phyloP scores from a whole-genome alignment of 2,888 invertebrate genomes.

The Drosophila differens region DNA sequence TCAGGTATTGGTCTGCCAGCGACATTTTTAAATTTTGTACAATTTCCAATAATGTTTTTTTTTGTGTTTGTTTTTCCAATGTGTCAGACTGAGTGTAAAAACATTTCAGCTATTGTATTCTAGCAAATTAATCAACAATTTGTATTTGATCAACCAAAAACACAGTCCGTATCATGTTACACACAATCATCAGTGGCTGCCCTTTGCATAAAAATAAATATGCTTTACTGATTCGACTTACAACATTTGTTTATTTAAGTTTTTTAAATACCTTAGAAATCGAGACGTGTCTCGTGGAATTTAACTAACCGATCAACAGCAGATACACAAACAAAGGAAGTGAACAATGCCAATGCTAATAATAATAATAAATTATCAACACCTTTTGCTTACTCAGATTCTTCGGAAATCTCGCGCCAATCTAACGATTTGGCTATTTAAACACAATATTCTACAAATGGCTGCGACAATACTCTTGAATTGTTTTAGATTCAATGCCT shows the following conservation, averaged over 20 bases:
- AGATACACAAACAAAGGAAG: slow-evolving; percentile 48
- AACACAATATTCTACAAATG: slow-evolving; percentile 63
- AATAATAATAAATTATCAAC: slow-evolving; percentile 74
- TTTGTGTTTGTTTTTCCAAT: slow-evolving; percentile 3
- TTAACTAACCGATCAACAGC: slow-evolving; percentile 15
- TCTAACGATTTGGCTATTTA: slow-evolving; percentile 48
- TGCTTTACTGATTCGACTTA: slow-evolving; percentile 11
- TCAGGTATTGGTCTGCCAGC: slow-evolving; percentile 21
- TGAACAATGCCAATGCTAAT: slow-evolving; percentile 66
- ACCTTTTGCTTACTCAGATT: slow-evolving; percentile 54
- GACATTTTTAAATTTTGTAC: slow-evolving; percentile 28
- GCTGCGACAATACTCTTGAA: slow-evolving; percentile 29
- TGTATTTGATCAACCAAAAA: slow-evolving; percentile 8
- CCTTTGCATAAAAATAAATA: slow-evolving; percentile 13
- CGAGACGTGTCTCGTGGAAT: slow-evolving; percentile 20
- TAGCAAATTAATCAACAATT: neutral
- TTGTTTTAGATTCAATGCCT: slow-evolving; percentile 47
- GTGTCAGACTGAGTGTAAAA: slow-evolving; percentile 13
- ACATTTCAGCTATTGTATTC: neutral
- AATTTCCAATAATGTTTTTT: slow-evolving; percentile 10
- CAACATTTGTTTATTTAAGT: slow-evolving; percentile 22
- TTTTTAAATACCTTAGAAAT: slow-evolving; percentile 21
- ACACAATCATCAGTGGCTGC: slow-evolving; percentile 9
- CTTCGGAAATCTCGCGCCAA: slow-evolving; percentile 12
- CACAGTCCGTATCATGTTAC: slow-evolving; percentile 6